A percentile compares a stretch with the other conserved stretches of the same genome.
Evolutionary conservation across 2,888 invertebrate genomes (phyloP).

Genomic region (Amorpha juglandis): DNA sequence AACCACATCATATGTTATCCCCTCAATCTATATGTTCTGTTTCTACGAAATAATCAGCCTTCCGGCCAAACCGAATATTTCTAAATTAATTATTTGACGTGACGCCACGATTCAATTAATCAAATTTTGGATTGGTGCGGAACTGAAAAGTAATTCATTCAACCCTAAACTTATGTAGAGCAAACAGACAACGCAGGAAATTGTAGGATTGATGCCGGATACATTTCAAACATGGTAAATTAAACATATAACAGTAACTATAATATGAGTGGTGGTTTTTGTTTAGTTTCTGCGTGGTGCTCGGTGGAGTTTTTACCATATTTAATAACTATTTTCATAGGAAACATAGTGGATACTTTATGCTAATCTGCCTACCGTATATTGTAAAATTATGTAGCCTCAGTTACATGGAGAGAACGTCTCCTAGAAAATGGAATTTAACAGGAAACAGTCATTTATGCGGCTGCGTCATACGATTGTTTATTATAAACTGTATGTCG

Average conservation of each 20-base stretch:
- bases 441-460: no score
- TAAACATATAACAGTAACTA: background rate
- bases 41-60: no score
- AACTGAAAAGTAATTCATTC: conserved; percentile 11
- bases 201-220: conserved; percentile 8
- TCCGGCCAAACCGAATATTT: background rate
- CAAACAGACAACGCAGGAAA: conserved; percentile 14
- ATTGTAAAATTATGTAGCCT: no score
- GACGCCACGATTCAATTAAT: background rate
- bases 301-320: no score
- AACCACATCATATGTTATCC: background rate
- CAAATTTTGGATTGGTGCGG: conserved; percentile 12
- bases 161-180: conserved; percentile 13
- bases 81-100: background rate
- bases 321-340: no score
- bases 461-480: no score
- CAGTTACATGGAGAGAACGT: no score
- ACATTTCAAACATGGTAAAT: conserved; percentile 7
- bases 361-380: no score
- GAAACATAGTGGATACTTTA: no score
- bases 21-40: no score
- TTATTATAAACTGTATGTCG: no score
- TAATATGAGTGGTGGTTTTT: background rate
- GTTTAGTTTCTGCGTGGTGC: background rate
- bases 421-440: no score